Percentiles rank a stretch among this genome's conserved stretches.
Conservation (phyloP, 2,797 vertebrate species). For the Cuculus canorus region DNA sequence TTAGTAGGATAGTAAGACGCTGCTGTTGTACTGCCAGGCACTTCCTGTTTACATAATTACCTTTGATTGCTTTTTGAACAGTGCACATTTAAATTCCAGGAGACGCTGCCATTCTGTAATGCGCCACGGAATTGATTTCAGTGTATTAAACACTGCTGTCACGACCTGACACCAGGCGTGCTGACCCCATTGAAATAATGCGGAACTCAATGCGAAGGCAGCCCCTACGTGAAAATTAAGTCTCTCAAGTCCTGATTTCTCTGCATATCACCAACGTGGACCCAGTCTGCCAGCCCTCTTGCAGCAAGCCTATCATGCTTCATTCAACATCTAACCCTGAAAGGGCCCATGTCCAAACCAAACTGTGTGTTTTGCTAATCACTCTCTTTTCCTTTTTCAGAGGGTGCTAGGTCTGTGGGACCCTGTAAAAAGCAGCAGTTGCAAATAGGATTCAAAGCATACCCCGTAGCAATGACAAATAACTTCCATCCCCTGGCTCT, state of each 20-base stretch:
- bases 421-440: constrained; percentile 2
- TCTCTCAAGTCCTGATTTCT: not conserved
- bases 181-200: not conserved
- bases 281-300: not conserved
- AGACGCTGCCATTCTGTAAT: not conserved
- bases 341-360: not conserved
- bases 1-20: constrained; percentile 42
- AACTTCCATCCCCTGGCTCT: constrained; percentile 11
- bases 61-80: constrained; percentile 47
- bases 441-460: constrained; percentile 20
- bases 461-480: constrained; percentile 1
- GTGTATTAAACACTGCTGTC: not conserved
- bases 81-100: constrained; percentile 30
- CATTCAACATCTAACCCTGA: not conserved
- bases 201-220: not conserved
- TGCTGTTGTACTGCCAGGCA: constrained; percentile 31
- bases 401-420: not conserved
- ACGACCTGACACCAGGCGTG: not conserved
- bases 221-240: not conserved
- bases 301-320: not conserved
- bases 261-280: not conserved
- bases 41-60: constrained; percentile 55
- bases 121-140: not conserved
- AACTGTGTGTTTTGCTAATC: not conserved
- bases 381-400: not conserved